phyloP scores from a whole-genome alignment of 2,888 invertebrate species.

The Eristalinus sepulchralis region DNA sequence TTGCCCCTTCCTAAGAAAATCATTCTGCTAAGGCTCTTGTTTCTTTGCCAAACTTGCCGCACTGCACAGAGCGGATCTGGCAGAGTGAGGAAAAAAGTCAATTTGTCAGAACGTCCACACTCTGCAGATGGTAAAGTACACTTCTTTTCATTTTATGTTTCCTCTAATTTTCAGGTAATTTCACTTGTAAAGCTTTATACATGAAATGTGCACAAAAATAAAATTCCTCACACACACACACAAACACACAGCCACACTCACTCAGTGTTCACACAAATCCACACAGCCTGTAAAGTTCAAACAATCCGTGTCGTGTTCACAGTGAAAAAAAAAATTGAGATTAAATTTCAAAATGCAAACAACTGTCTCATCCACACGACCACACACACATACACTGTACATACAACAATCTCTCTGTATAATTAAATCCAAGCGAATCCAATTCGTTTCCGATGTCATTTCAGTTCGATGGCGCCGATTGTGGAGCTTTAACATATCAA shows the following conservation, averaged over 20 bases:
- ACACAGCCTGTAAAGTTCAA: conserved; percentile 1
- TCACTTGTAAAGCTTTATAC: conserved; percentile 9
- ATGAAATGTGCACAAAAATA: too few relatives aligned
- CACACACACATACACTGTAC: conserved; percentile 19
- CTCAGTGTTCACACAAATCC: neutral
- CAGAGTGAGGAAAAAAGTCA: neutral
- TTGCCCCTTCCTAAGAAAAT: too few relatives aligned
- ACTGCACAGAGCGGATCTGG: neutral
- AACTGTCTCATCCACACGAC: neutral
- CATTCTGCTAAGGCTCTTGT: neutral
- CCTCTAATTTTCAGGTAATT: neutral
- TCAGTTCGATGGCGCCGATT: conserved; percentile 80
- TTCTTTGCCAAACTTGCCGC: neutral
- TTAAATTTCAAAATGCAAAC: neutral
- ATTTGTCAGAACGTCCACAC: neutral
- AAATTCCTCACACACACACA: neutral
- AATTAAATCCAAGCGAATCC: conserved; percentile 38
- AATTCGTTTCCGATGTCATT: conserved; percentile 72
- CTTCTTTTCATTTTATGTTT: neutral
- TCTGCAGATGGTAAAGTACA: neutral
- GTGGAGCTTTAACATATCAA: conserved; percentile 77
- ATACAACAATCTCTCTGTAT: conserved; percentile 1
- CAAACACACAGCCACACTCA: neutral
- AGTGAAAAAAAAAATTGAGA: neutral
- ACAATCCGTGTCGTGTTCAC: conserved; percentile 29